Percentiles rank a stretch among this genome's conserved stretches.
phyloP scores from a whole-genome alignment of 1,140 invertebrate species.

The Phortica variegata region DNA sequence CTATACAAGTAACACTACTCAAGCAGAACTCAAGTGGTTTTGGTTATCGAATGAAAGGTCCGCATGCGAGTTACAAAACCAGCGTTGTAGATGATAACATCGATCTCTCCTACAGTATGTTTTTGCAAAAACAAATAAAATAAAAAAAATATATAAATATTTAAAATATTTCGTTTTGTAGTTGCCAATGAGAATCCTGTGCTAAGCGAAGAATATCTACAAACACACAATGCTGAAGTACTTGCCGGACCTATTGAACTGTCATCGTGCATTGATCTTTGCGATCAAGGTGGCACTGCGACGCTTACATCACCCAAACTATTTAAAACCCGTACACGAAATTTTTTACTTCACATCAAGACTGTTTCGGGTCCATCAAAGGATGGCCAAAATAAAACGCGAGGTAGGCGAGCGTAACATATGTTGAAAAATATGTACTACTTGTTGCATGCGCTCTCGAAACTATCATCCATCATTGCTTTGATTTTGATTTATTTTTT shows the following conservation, averaged over 20 bases:
- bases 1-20: conserved; percentile 79
- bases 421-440: too few relatives aligned
- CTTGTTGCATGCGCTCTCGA: too few relatives aligned
- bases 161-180: conserved; percentile 19
- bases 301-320: conserved; percentile 85
- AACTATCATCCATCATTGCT: neutral
- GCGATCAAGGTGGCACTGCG: conserved; percentile 78
- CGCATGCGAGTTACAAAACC: conserved; percentile 41
- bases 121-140: neutral
- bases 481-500: neutral
- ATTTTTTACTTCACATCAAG: conserved; percentile 83
- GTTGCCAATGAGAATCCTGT: conserved; percentile 70
- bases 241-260: conserved; percentile 84
- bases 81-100: conserved; percentile 63
- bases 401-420: conserved; percentile 60
- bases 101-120: conserved; percentile 60
- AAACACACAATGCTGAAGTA: conserved; percentile 84
- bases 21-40: conserved; percentile 79
- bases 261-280: conserved; percentile 77
- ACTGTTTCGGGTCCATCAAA: conserved; percentile 70
- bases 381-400: conserved; percentile 59
- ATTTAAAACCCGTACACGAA: conserved; percentile 74
- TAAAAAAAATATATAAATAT: neutral
- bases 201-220: conserved; percentile 76
- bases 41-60: conserved; percentile 60